Evolutionary conservation across 2,888 invertebrate species (phyloP).

Genomic region (Ditula angustiorana): DNA sequence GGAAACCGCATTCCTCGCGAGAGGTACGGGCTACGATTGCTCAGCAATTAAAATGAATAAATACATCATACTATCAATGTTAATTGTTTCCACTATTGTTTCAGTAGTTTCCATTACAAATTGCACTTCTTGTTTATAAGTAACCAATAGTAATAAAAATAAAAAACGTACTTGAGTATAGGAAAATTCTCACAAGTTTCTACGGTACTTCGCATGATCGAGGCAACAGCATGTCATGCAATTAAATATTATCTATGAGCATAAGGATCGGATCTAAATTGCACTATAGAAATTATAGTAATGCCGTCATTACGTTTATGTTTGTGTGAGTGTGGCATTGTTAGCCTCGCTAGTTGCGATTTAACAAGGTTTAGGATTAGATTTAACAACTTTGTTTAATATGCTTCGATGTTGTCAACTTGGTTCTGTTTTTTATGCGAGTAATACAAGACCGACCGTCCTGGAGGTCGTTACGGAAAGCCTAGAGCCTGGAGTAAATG

Average conservation of each 20-base stretch:
- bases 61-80: no score
- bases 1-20: no score
- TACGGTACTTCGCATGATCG: slow-evolving; percentile 1
- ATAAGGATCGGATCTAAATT: slow-evolving; percentile 15
- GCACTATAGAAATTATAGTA: slow-evolving; percentile 4
- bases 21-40: no score
- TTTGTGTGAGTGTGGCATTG: neutral
- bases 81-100: neutral
- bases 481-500: no score
- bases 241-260: slow-evolving; percentile 15
- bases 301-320: slow-evolving; percentile 9
- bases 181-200: slow-evolving; percentile 16
- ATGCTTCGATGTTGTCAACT: no score
- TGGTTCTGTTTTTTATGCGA: no score
- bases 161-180: neutral
- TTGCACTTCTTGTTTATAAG: neutral
- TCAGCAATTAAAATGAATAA: no score
- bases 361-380: neutral
- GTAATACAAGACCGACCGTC: no score
- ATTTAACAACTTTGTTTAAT: no score
- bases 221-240: neutral
- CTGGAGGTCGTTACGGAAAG: no score
- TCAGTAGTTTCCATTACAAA: neutral
- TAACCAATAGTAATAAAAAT: neutral
- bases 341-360: neutral